Evolutionary conservation across 2,113 vertebrate genomes (phyloP).

Genomic region (Periophthalmus modestus): DNA sequence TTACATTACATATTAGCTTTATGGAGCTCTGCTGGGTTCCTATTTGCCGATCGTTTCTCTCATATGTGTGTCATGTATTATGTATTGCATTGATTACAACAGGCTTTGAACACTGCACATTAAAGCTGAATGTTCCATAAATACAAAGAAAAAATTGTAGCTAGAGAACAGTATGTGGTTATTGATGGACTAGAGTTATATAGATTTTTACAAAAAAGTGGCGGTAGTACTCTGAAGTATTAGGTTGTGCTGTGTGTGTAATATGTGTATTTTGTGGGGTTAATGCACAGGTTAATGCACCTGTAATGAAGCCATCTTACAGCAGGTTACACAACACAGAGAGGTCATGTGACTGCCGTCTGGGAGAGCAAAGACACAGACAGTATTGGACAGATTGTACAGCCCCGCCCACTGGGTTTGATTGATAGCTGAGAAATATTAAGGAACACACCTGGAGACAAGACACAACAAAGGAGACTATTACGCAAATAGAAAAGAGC

Average conservation of each 20-base stretch:
- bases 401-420: slow-evolving; percentile 17
- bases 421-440: slow-evolving; percentile 39
- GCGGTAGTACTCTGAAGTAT: background rate
- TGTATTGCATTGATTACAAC: slow-evolving; percentile 40
- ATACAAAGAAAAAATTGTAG: slow-evolving; percentile 10
- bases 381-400: background rate
- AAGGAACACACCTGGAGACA: slow-evolving; percentile 25
- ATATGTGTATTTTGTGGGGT: background rate
- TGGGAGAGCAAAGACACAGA: background rate
- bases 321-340: background rate
- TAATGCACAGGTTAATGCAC: slow-evolving; percentile 4
- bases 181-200: background rate
- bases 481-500: background rate
- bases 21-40: background rate
- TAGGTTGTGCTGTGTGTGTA: background rate
- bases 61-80: slow-evolving; percentile 43
- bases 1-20: background rate
- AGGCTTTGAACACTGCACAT: slow-evolving; percentile 46
- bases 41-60: slow-evolving; percentile 22
- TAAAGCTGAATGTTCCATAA: slow-evolving; percentile 39
- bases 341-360: slow-evolving; percentile 16
- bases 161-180: background rate
- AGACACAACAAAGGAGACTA: background rate
- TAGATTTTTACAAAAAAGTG: background rate
- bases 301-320: slow-evolving; percentile 7